phyloP scores from a whole-genome alignment of 2,113 vertebrate species.

The Sciurus niger region DNA sequence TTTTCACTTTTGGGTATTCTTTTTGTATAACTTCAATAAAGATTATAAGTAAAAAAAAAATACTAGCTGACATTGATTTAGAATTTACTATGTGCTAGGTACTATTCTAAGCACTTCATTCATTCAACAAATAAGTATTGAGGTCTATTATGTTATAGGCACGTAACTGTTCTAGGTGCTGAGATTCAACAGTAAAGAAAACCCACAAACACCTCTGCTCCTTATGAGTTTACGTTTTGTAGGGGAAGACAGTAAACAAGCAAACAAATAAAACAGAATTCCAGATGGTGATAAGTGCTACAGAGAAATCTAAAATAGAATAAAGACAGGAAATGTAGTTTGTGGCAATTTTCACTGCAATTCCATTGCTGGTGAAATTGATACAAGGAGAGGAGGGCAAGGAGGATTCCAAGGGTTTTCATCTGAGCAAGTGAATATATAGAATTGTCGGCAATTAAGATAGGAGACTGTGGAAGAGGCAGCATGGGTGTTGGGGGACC shows the following conservation, averaged over 20 bases:
- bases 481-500: not conserved
- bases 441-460: not conserved
- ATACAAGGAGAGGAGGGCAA: not conserved
- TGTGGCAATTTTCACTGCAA: not conserved
- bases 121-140: not conserved
- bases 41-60: too few species aligned
- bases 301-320: not conserved
- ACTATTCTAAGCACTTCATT: not conserved
- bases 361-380: not conserved
- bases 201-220: not conserved
- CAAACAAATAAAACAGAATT: not conserved
- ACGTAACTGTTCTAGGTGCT: not conserved
- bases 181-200: not conserved
- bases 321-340: not conserved
- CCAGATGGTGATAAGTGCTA: not conserved
- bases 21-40: too few species aligned
- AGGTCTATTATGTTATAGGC: not conserved
- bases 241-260: not conserved
- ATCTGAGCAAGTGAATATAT: not conserved
- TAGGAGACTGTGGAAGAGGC: not conserved
- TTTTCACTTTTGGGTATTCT: too few species aligned
- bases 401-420: not conserved
- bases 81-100: not conserved
- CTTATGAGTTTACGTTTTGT: not conserved
- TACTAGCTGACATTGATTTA: not conserved